Evolutionary conservation across 1,140 invertebrate species (phyloP), one percentile per base, ranked within the genome.

Genomic region (Pogonomyrmex barbatus): DNA sequence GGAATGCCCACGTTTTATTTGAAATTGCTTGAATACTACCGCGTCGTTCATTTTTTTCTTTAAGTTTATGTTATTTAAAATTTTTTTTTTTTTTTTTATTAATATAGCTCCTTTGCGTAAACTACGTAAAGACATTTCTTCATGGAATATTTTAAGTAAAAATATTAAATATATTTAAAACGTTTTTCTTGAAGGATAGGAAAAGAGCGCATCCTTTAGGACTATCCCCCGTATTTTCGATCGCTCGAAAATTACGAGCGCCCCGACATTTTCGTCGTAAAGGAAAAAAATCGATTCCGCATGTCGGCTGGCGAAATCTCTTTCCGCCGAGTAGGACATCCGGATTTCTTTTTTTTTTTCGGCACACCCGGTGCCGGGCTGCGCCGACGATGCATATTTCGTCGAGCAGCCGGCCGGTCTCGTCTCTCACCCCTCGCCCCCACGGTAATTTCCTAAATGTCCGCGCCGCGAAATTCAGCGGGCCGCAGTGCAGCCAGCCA

Each of bases 361-460:
- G 79, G 42, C 42, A 45, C 67, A 10, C 50, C 63, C 78, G 50
- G 50, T 70, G 12, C 36, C n/a, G 17, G 56, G 45, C 42, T 60
- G 39, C 12, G 62, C 45, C 54, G 39, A 62, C 54, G 39, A 62
- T 83, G 68, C 79, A 83, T 83, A 83, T 73, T 83, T 75, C 68
- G 68, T n/a, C 54, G 79, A 47, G 68, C 77, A 45, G 63, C 47
- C 56, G 75, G 71, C 42, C 36, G 78, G 63, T 83, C 33, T 47
- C 54, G 52, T 60, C 8, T 60, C 58, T 62, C 68, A 60, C 30
- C 42, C 45, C 4, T 30, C 62, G 9, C 8, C 47, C 77, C 36
- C 42, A 56, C 79, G 68, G 42, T 83, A 73, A 83, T 83, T 83
- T 83, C 68, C 79, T 83, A 83, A 83, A 83, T 83, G 68, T 83